Evolutionary conservation across 2,888 invertebrate species (phyloP), one percentile per base, ranked within the genome.

Genomic region (Galerucella pusilla): DNA sequence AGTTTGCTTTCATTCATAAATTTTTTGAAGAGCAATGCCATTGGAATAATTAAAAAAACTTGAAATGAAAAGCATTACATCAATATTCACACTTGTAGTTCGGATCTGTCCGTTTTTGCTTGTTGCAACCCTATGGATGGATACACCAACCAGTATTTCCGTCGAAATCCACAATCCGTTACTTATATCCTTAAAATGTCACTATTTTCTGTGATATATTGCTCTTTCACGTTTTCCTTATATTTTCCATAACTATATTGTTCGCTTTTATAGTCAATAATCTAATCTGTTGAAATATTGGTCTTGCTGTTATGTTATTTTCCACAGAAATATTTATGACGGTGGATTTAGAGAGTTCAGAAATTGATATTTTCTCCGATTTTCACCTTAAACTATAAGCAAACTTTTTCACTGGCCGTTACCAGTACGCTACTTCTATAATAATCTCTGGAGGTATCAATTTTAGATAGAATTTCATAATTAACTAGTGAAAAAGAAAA

Each of bases 161-260:
- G 77, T 71, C 78, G 75, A 75, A 73, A 77, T 73, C 77, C 77
- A 77, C 77, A 77, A 78, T 78, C 78, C 78, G 78, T 78, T 78
- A 75, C 76, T 75, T 78, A 76, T 76, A 78, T 76, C 76, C 78
- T 75, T 70, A 71, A 76, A 75, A 78, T 74, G 78, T 78, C 78
- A 78, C 76, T 78, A 75, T 75, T 76, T 71, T 76, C 76, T 57
- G 71, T 78, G 73, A 78, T 76, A 76, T 76, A 78, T 75, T 57
- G 72, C 74, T 64, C 67, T 75, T 74, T 70, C 74, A 68, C 74
- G 63, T 66, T 75, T 75, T 74, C 73, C 75, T 61, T 61, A 75
- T 74, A 73, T 75, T 75, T 75, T 65, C 71, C 77, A 71, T 68
- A 69, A 74, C 73, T 77, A 77, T 77, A 75, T 75, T 73, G 77